Conservation (phyloP, 2,797 vertebrate species). For the Periophthalmus magnuspinnatus region DNA sequence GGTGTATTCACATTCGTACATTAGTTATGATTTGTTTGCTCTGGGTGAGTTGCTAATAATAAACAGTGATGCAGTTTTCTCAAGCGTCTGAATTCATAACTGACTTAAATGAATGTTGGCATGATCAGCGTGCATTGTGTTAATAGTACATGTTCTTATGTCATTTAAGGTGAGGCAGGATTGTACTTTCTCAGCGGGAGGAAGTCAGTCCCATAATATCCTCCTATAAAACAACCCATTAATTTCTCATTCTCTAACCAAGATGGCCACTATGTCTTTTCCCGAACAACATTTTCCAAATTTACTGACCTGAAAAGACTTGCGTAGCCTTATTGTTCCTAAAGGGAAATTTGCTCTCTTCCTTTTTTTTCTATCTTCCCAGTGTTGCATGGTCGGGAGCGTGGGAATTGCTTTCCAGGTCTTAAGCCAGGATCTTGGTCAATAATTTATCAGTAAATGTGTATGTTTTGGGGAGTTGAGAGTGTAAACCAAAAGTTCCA, state of each 20-base stretch:
- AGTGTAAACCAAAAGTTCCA: no score
- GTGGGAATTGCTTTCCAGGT: background rate
- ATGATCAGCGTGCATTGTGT: background rate
- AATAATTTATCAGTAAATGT: background rate
- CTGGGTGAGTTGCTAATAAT: constrained; percentile 13
- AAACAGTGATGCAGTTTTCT: constrained; percentile 24
- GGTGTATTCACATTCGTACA: constrained; percentile 8
- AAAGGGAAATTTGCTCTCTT: background rate
- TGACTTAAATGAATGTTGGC: background rate
- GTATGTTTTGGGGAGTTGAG: no score
- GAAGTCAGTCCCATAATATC: background rate
- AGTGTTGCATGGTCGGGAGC: background rate
- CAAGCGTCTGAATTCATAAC: constrained; percentile 4
- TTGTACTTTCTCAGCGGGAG: background rate
- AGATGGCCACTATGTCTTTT: background rate
- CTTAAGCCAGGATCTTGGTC: background rate
- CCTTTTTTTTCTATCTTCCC: background rate
- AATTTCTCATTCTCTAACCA: background rate
- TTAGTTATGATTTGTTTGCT: constrained; percentile 20
- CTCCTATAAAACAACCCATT: no score
- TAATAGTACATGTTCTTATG: background rate
- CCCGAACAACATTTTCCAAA: background rate
- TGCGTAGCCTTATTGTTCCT: background rate
- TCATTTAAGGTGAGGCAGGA: background rate
- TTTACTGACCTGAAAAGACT: background rate